Evolutionary conservation across 1,140 invertebrate species (phyloP).

Genomic region (Ceratosolen fusciceps): DNA sequence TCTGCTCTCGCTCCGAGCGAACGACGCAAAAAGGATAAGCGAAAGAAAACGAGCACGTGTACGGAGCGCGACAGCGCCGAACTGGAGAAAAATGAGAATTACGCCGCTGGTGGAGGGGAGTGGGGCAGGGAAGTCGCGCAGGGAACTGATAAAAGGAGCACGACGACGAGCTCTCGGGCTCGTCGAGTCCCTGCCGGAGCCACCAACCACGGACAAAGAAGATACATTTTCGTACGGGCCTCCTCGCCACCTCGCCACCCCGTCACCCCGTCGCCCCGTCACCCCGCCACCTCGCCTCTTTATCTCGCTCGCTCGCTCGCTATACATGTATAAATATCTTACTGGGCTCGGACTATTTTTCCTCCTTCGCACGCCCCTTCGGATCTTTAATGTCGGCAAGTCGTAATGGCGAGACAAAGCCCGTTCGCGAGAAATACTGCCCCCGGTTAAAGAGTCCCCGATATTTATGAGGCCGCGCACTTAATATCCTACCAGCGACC

Average conservation of each 20-base stretch:
- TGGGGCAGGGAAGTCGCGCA: too few species aligned
- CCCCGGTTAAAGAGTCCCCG: neutral
- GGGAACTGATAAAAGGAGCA: conserved; percentile 5
- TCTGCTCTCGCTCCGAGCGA: neutral
- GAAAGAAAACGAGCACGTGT: neutral
- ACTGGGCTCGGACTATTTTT: neutral
- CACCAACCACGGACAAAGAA: conserved; percentile 5
- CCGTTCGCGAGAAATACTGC: neutral
- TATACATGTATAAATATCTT: neutral
- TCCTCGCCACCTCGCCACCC: conserved; percentile 59
- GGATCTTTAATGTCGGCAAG: neutral
- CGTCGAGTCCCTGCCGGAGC: neutral
- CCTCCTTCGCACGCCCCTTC: neutral
- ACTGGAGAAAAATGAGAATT: conserved; percentile 12
- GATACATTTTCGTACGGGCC: conserved; percentile 33
- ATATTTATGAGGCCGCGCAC: conserved; percentile 32
- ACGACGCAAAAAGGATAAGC: conserved; percentile 11
- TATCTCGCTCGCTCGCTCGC: neutral
- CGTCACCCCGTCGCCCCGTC: conserved; percentile 41
- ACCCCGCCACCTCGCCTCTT: neutral
- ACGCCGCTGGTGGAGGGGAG: neutral
- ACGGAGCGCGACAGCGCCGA: neutral
- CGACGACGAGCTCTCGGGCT: too few species aligned
- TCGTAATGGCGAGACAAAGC: conserved; percentile 25
- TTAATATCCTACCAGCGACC: too few species aligned